Evolutionary conservation across 2,888 invertebrate species (phyloP).

Genomic region (Epirrhoe tristata): DNA sequence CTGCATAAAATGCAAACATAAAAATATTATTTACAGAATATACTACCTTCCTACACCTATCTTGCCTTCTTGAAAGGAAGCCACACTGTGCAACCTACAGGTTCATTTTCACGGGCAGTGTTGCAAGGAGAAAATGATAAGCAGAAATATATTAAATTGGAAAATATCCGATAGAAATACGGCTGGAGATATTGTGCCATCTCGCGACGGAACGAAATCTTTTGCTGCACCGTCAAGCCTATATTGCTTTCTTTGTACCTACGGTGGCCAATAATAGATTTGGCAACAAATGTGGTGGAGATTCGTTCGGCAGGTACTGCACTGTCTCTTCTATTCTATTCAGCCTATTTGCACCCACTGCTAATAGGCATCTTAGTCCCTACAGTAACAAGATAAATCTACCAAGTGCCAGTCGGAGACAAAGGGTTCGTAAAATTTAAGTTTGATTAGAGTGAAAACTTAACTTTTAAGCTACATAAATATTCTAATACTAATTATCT

Average conservation of each 20-base stretch:
- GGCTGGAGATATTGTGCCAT: constrained; percentile 55
- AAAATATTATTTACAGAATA: not conserved
- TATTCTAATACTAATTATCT: no score
- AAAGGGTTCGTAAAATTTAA: no score
- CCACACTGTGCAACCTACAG: not conserved
- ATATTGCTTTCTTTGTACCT: constrained; percentile 57
- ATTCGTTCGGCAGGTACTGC: not conserved
- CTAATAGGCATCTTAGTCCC: not conserved
- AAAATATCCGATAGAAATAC: constrained; percentile 61
- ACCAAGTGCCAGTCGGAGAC: no score
- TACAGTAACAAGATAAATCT: not conserved
- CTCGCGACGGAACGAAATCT: constrained; percentile 53
- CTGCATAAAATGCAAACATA: no score
- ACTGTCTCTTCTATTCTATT: no score
- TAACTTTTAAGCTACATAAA: no score
- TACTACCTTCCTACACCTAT: not conserved
- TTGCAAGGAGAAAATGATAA: constrained; percentile 52
- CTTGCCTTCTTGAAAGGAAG: constrained; percentile 5
- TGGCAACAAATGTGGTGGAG: constrained; percentile 52
- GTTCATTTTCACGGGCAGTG: constrained; percentile 19
- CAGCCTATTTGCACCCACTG: no score
- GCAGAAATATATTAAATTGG: constrained; percentile 59
- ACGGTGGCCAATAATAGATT: constrained; percentile 55
- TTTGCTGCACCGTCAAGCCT: constrained; percentile 56
- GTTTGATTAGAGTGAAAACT: no score